phyloP scores from a whole-genome alignment of 2,888 invertebrate species.

The Apamea epomidion region DNA sequence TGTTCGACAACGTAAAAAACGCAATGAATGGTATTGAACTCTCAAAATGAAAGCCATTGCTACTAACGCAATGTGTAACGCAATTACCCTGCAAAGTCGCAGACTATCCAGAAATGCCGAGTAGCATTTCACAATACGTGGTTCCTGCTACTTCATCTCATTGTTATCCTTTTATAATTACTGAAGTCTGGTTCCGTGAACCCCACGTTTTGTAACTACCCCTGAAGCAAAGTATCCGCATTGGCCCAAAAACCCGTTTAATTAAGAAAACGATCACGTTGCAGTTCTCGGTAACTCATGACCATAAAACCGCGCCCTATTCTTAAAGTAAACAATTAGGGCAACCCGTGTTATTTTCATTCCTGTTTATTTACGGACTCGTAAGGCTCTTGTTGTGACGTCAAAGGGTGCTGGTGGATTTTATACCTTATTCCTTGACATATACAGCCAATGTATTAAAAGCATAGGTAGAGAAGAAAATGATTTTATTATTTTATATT shows the following conservation, averaged over 20 bases:
- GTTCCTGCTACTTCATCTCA: background rate
- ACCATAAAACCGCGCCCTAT: constrained; percentile 66
- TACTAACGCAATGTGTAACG: no score
- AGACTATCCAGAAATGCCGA: background rate
- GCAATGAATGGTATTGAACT: no score
- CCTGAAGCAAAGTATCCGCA: constrained; percentile 25
- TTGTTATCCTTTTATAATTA: background rate
- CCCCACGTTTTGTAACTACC: background rate
- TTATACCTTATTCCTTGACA: constrained; percentile 49
- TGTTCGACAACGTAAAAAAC: no score
- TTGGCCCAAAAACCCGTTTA: constrained; percentile 9
- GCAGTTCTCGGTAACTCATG: constrained; percentile 40
- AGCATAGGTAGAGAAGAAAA: constrained; percentile 2
- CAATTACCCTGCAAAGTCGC: background rate
- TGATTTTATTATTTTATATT: constrained; percentile 31
- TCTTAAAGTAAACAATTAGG: constrained; percentile 76
- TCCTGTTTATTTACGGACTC: constrained; percentile 72
- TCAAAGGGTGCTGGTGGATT: constrained; percentile 62
- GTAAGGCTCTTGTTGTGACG: constrained; percentile 68
- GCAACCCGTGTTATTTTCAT: constrained; percentile 75
- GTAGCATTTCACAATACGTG: background rate
- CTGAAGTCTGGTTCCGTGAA: background rate
- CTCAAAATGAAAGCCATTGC: no score
- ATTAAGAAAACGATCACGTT: constrained; percentile 47
- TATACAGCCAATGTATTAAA: constrained; percentile 24